Evolutionary conservation across 2,113 vertebrate species (phyloP).

Genomic region (Nesospiza acunhae): DNA sequence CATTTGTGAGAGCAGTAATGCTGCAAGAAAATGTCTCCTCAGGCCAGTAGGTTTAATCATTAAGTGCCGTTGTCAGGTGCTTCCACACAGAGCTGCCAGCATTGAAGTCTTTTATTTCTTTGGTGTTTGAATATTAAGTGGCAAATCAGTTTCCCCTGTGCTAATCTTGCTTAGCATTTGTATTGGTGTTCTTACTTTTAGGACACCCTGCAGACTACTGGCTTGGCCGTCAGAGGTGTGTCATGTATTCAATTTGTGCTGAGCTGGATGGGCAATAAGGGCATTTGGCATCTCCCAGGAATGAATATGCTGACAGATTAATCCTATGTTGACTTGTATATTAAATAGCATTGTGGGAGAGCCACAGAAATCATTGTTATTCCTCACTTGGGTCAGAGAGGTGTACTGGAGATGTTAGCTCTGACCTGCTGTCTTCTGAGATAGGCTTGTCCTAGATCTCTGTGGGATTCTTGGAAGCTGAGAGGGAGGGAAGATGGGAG

Average conservation of each 20-base stretch:
- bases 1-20: not conserved
- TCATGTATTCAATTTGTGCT: not conserved
- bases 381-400: not conserved
- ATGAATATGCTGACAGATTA: not conserved
- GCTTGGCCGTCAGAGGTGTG: not conserved
- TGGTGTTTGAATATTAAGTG: not conserved
- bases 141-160: not conserved
- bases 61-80: not conserved
- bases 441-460: fast-evolving
- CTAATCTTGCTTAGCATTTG: not conserved
- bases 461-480: not conserved
- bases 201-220: not conserved
- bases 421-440: not conserved
- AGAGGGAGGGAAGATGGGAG: not conserved
- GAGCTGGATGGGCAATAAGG: not conserved
- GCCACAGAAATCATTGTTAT: not conserved
- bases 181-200: not conserved
- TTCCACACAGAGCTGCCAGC: not conserved
- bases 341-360: not conserved
- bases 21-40: not conserved
- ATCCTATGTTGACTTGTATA: not conserved
- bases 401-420: not conserved
- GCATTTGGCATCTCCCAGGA: not conserved
- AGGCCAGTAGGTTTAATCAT: not conserved
- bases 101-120: not conserved